phyloP scores from a whole-genome alignment of 2,113 vertebrate species.

The Protomyctophum bolini region DNA sequence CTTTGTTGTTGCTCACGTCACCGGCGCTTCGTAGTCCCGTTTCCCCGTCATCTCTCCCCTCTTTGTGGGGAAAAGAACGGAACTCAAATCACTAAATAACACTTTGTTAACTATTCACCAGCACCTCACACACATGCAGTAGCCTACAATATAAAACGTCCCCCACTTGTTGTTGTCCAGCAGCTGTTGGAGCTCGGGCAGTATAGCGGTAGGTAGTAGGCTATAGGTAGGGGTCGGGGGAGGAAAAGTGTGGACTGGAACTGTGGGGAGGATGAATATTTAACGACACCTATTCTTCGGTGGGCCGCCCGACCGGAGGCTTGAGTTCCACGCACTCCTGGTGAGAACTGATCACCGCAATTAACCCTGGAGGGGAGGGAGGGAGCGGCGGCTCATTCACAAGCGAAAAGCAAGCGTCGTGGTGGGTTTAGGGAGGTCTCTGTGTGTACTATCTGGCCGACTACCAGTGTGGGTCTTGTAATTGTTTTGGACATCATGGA shows the following conservation, averaged over 20 bases:
- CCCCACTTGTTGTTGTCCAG: too few relatives aligned
- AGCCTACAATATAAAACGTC: too few relatives aligned
- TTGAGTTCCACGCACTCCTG: conserved; percentile 67
- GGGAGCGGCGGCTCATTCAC: conserved; percentile 42
- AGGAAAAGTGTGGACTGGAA: conserved; percentile 48
- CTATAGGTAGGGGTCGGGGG: conserved; percentile 35
- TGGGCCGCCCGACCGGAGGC: conserved; percentile 50
- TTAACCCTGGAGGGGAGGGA: not conserved
- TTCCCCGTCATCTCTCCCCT: conserved; percentile 39
- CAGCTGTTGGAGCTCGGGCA: too few relatives aligned
- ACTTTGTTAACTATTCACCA: conserved; percentile 14
- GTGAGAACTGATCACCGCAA: conserved; percentile 56
- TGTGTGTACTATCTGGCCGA: too few relatives aligned
- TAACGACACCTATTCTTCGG: conserved; percentile 71
- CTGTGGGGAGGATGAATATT: conserved; percentile 68
- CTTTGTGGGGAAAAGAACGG: too few relatives aligned
- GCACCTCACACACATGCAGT: not conserved
- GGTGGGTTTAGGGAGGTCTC: not conserved
- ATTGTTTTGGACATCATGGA: not conserved
- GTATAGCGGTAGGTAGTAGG: too few relatives aligned
- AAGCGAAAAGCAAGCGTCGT: not conserved
- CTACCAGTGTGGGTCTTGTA: too few relatives aligned
- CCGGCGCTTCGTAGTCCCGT: conserved; percentile 53
- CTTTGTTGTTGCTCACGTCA: conserved; percentile 39
- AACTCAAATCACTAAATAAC: not conserved